These are phyloP conservation scores for Oryzias melastigma DNA, from an alignment of 2,113 vertebrate species.

Conservation along the genomic window DNA sequence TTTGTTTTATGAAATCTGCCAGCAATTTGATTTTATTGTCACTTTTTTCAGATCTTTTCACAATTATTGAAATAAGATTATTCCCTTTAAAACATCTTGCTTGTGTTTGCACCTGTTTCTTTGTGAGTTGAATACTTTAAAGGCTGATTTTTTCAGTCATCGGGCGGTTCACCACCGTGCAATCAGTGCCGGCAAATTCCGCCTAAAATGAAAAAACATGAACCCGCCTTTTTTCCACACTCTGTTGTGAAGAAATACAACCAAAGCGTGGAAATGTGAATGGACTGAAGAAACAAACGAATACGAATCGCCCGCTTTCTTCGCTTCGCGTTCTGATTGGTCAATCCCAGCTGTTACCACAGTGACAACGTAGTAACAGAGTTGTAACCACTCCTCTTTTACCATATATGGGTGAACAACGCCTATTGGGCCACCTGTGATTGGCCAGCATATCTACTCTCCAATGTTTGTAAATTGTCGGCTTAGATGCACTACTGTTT, in stretches of 20 bases:
- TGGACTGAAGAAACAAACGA: constrained; percentile 69
- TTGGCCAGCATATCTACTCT: constrained; percentile 63
- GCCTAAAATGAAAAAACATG: constrained; percentile 44
- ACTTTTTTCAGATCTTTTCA: constrained; percentile 13
- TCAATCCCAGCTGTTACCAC: constrained; percentile 65
- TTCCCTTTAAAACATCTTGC: background rate
- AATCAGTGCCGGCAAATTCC: constrained; percentile 55
- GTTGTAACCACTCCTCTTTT: constrained; percentile 61
- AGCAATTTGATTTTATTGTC: constrained; percentile 31
- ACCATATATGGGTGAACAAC: constrained; percentile 57
- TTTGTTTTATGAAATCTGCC: constrained; percentile 29
- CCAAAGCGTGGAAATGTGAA: constrained; percentile 65
- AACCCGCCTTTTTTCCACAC: constrained; percentile 69
- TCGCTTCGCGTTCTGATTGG: constrained; percentile 65
- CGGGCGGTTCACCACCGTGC: constrained; percentile 8
- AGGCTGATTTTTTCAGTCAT: background rate
- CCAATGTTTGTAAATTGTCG: constrained; percentile 75
- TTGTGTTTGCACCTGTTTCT: background rate
- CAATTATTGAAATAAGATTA: constrained; percentile 43
- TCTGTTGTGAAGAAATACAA: constrained; percentile 24
- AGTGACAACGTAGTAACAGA: constrained; percentile 71
- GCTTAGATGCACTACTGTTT: constrained; percentile 45
- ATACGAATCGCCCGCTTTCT: constrained; percentile 81
- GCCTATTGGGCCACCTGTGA: constrained; percentile 51
- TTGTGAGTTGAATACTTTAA: constrained; percentile 12